Conservation (phyloP, 2,797 vertebrate genomes). For the Diplodus sargus region DNA sequence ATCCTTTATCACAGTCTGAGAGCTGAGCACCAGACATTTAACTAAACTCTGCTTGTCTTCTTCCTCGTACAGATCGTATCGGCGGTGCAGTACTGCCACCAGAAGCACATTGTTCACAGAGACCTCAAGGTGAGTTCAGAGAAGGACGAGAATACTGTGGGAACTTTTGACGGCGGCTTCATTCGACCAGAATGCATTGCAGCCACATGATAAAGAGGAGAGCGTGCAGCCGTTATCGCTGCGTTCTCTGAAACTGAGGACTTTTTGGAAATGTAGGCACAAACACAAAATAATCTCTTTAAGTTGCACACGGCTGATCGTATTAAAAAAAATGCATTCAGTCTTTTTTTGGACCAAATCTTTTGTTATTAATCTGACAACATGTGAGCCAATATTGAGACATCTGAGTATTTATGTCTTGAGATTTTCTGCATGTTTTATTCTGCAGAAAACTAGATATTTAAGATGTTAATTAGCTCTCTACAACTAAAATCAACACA, state of each 20-base stretch:
- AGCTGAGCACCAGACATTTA: constrained; percentile 6
- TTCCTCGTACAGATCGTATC: constrained; percentile 91
- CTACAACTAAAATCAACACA: no score
- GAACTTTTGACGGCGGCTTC: not conserved
- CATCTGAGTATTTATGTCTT: no score
- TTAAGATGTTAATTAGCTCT: not conserved
- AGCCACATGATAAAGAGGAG: not conserved
- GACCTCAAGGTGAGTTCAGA: constrained; percentile 94
- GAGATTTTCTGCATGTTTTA: not conserved
- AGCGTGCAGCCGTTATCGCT: not conserved
- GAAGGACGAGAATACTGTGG: not conserved
- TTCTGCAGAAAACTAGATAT: not conserved
- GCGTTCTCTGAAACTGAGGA: not conserved
- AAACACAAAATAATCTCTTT: not conserved
- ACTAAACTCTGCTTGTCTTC: constrained; percentile 41
- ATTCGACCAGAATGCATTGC: not conserved
- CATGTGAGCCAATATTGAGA: no score
- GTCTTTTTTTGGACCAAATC: no score
- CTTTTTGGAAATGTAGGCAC: not conserved
- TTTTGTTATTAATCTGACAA: no score
- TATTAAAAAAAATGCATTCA: no score
- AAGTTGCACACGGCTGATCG: no score
- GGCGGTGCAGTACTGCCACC: constrained; percentile 98
- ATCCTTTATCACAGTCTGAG: constrained; percentile 56
- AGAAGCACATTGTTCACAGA: constrained; percentile 98